Base-by-base conservation (phyloP, 1,140 invertebrate genomes). In the Conus ventricosus region DNA sequence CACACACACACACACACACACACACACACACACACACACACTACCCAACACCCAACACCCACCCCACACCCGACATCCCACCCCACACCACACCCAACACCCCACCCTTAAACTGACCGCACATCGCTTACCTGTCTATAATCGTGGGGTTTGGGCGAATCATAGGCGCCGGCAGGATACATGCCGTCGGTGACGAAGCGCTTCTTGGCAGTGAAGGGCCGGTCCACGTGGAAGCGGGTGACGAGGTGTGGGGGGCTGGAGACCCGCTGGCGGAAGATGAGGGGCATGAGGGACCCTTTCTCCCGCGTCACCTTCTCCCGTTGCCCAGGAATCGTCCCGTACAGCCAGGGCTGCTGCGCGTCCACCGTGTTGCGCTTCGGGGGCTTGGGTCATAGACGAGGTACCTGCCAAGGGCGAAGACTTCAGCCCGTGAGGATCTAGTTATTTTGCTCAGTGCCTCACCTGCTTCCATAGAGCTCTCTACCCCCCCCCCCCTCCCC, bases 191-290 rank as follows among this genome's bases (percentile, higher is more conserved):
- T 90, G 17, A 93, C 93, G 87, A 93, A 93, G 76, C 92, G 91
- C 75, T 93, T 92, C 89, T 94, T 94, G 67, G 94, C 94, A 5
- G 93, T 94, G 54, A 92, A 94, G 20, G 94, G 92, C 80, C 93
- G 81, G 27, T 91, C 89, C 60, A 94, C 92, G 81, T 90, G 91
- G 86, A 93, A 94, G 11, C 89, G 82, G 15, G 93, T 93, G 17
- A 92, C 87, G 78, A 94, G 89, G 23, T 89, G 55, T 51, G 88
- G 57, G 17, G 75, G 76, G 60, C 88, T 84, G 81, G 60, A 54
- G 4, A 71, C 51, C 11, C 63, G 25, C n/a, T 87, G 53, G 27
- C 82, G 81, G 53, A 85, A 92, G 87, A 93, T 90, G 67, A 91
- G 88, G 15, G 91, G 90, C 71, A 92, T 87, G 13, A 92, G 88